Conservation (phyloP, 35 echinoderm and acorn worm genomes). For the Patiria miniata region DNA sequence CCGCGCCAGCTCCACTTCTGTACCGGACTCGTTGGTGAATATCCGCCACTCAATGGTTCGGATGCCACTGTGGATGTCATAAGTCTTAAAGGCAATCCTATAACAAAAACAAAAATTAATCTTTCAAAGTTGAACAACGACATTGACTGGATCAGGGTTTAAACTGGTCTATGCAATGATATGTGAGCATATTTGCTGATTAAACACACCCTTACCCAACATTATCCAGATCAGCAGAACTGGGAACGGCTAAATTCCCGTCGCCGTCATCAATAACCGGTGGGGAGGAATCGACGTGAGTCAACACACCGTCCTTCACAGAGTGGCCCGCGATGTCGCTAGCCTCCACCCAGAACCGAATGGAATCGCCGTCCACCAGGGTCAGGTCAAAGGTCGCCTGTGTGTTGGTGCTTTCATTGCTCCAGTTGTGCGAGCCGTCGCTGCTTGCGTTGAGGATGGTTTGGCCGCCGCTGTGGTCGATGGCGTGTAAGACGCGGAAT, state of each 20-base stretch:
- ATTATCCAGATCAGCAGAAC: slow-evolving; percentile 11
- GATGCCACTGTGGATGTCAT: slow-evolving; percentile 36
- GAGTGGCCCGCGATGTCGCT: background rate
- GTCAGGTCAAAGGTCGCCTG: background rate
- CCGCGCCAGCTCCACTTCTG: background rate
- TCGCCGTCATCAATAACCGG: slow-evolving; percentile 1
- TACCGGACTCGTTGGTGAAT: background rate
- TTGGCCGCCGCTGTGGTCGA: background rate
- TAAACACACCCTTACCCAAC: background rate
- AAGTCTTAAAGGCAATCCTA: slow-evolving; percentile 8
- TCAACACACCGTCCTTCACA: background rate
- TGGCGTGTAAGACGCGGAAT: background rate
- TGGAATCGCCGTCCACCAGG: background rate
- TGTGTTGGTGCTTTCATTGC: too few species aligned
- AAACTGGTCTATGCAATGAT: too few species aligned
- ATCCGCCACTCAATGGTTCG: slow-evolving; percentile 7
- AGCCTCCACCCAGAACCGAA: slow-evolving; percentile 25
- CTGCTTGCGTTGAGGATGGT: too few species aligned
- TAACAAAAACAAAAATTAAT: too few species aligned
- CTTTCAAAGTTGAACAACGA: too few species aligned
- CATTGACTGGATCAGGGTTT: background rate
- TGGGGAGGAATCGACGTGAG: slow-evolving; percentile 25
- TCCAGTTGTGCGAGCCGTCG: too few species aligned
- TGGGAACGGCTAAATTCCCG: background rate
- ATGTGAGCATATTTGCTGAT: too few species aligned